These are phyloP conservation scores for Esox niger DNA, from an alignment of 2,113 vertebrate genomes.

Conservation along the genomic window DNA sequence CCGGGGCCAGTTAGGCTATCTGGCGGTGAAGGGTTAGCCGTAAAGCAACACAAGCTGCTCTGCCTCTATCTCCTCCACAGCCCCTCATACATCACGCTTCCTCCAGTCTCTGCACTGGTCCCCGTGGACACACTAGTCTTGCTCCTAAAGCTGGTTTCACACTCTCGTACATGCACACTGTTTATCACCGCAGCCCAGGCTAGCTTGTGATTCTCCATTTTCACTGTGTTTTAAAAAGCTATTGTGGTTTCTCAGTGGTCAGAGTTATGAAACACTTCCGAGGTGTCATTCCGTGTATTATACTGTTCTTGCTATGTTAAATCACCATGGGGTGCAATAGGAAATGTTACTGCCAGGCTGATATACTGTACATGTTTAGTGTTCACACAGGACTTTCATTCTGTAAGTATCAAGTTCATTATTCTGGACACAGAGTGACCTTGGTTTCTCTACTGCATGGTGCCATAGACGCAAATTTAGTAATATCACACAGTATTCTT, in stretches of 20 bases:
- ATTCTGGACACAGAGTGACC: neutral
- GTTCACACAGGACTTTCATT: neutral
- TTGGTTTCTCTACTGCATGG: neutral
- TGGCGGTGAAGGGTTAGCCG: no score
- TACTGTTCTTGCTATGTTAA: no score
- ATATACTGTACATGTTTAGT: no score
- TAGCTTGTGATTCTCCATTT: neutral
- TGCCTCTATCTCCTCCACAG: neutral
- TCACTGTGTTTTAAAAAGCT: neutral
- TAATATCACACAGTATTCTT: no score
- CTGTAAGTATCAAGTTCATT: neutral
- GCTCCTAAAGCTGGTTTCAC: neutral
- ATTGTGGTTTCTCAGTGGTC: neutral
- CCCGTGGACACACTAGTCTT: neutral
- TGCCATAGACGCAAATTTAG: slow-evolving; percentile 3
- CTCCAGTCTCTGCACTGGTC: neutral
- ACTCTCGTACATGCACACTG: neutral
- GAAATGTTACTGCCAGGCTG: no score
- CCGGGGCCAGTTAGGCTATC: no score
- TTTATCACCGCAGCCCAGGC: neutral
- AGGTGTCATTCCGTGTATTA: no score
- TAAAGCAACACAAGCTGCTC: no score
- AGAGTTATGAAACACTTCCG: neutral
- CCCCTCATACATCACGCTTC: neutral
- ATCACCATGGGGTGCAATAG: no score